Percentiles rank a stretch among this genome's conserved stretches.
phyloP scores from a whole-genome alignment of 2,888 invertebrate species.

The Linnaemya vulpina region DNA sequence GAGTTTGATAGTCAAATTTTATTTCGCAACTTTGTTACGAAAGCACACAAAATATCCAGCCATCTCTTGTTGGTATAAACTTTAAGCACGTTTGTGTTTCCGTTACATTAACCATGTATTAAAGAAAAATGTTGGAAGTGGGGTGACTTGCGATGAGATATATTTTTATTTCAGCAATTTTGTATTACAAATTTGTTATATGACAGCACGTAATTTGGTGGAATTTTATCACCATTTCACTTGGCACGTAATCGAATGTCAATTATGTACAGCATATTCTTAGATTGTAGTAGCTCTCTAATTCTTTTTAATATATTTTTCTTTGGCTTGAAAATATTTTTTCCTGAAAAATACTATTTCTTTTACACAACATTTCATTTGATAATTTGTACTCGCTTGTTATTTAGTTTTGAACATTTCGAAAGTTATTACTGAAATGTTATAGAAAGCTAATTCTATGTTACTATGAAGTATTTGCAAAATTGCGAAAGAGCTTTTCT shows the following conservation, averaged over 20 bases:
- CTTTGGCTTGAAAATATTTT: neutral
- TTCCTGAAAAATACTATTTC: neutral
- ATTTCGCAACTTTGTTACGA: conserved; percentile 36
- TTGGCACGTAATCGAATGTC: conserved; percentile 76
- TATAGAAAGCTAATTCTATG: neutral
- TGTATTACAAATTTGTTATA: conserved; percentile 51
- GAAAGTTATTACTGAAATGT: neutral
- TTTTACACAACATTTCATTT: neutral
- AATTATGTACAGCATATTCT: conserved; percentile 69
- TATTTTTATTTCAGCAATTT: conserved; percentile 43
- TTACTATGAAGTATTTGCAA: neutral
- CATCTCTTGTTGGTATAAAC: conserved; percentile 29
- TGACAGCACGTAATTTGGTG: conserved; percentile 64
- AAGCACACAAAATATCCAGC: conserved; percentile 8
- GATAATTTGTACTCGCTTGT: neutral
- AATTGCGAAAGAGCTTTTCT: neutral
- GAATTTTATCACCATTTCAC: conserved; percentile 56
- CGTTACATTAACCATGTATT: conserved; percentile 65
- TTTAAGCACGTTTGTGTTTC: conserved; percentile 63
- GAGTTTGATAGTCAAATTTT: conserved; percentile 49
- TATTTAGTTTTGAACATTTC: neutral
- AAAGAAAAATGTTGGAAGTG: conserved; percentile 15
- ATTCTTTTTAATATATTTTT: neutral
- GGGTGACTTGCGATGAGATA: conserved; percentile 11
- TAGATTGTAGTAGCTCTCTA: conserved; percentile 30